These are phyloP conservation scores for Ganaspis brasiliensis DNA, from an alignment of 2,888 invertebrate species.

Conservation along the genomic window DNA sequence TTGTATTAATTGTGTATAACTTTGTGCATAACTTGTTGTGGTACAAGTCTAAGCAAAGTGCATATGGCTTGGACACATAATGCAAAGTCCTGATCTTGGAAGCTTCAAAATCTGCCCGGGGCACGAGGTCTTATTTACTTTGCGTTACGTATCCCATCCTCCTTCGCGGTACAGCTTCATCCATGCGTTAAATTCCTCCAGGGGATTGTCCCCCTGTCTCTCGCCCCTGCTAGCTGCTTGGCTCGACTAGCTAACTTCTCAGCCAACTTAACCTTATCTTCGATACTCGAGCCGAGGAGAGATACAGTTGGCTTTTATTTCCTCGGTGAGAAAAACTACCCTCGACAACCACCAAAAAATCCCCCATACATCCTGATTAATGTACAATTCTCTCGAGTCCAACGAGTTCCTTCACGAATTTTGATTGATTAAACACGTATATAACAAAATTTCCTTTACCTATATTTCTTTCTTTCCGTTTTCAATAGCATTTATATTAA, in stretches of 20 bases:
- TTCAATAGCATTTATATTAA: too few relatives aligned
- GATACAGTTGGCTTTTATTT: constrained; percentile 44
- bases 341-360: constrained; percentile 30
- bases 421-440: constrained; percentile 38
- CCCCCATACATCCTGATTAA: constrained; percentile 1
- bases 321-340: constrained; percentile 37
- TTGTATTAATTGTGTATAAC: constrained; percentile 30
- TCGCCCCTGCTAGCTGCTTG: constrained; percentile 13
- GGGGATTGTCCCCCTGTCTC: constrained; percentile 62
- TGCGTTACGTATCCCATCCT: constrained; percentile 62
- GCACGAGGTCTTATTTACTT: constrained; percentile 66
- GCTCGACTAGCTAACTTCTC: constrained; percentile 39
- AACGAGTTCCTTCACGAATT: constrained; percentile 27
- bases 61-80: constrained; percentile 30
- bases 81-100: constrained; percentile 48
- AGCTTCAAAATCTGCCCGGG: constrained; percentile 63
- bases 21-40: constrained; percentile 12
- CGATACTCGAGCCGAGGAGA: constrained; percentile 22
- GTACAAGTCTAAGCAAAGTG: constrained; percentile 23
- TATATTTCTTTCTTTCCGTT: too few relatives aligned
- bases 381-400: constrained; percentile 16
- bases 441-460: background rate
- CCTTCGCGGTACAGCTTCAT: constrained; percentile 67
- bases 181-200: constrained; percentile 73
- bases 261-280: constrained; percentile 45